phyloP scores from a whole-genome alignment of 2,888 invertebrate species.

The Mamestra brassicae region DNA sequence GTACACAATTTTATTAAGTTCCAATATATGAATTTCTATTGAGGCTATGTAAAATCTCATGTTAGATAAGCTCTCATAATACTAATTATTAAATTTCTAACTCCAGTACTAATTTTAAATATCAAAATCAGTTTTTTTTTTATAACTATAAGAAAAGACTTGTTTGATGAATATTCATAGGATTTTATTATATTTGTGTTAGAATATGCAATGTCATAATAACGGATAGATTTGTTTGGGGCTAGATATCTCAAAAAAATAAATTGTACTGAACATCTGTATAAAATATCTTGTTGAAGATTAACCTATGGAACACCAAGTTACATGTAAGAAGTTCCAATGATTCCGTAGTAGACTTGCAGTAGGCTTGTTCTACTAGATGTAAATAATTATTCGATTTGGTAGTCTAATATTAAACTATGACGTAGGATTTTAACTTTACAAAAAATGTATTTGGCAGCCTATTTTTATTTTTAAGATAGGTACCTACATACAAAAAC shows the following conservation, averaged over 20 bases:
- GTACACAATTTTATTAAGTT: slow-evolving; percentile 3
- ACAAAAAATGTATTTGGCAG: slow-evolving; percentile 19
- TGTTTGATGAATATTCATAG: background rate
- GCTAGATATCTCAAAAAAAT: too few species aligned
- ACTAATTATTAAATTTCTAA: background rate
- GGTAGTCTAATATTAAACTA: slow-evolving; percentile 1
- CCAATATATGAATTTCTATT: slow-evolving; percentile 10
- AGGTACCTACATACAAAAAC: background rate
- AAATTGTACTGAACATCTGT: background rate
- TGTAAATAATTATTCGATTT: slow-evolving; percentile 28
- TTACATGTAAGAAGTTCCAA: background rate
- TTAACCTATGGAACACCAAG: slow-evolving; percentile 10
- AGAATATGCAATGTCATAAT: too few species aligned
- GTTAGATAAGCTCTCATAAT: background rate
- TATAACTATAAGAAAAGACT: background rate
- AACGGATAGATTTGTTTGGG: background rate
- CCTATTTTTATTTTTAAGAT: background rate
- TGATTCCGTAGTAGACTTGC: background rate
- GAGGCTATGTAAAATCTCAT: slow-evolving; percentile 40
- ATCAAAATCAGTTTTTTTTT: background rate
- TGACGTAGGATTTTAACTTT: background rate
- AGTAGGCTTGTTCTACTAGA: slow-evolving; percentile 6
- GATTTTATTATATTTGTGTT: slow-evolving; percentile 10
- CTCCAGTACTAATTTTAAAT: background rate
- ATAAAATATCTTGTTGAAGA: background rate